Conservation (phyloP, 2,113 vertebrate species). For the Seriola rivoliana region DNA sequence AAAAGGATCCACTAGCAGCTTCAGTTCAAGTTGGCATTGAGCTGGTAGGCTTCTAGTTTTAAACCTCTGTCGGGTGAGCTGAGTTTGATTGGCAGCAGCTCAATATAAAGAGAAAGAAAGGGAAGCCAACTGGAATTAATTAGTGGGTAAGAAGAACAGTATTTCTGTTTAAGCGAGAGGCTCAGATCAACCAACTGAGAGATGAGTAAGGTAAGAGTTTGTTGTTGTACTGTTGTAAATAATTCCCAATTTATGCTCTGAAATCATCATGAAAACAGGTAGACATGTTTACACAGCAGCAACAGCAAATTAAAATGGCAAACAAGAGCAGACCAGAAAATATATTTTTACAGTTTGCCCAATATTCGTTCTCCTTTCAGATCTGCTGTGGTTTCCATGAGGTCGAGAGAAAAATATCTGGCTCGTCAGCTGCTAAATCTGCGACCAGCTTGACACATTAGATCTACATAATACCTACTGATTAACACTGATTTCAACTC, state of each 20-base stretch:
- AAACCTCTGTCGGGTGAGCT: too few relatives aligned
- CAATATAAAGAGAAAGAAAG: background rate
- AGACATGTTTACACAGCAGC: too few relatives aligned
- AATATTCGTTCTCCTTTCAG: background rate
- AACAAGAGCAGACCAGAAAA: too few relatives aligned
- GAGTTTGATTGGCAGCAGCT: background rate
- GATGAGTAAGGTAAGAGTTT: background rate
- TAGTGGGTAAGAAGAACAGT: background rate
- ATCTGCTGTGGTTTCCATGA: slow-evolving; percentile 5
- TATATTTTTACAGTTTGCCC: too few relatives aligned
- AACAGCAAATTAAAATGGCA: too few relatives aligned
- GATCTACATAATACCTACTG: background rate
- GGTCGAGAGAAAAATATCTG: background rate
- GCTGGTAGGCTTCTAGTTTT: too few relatives aligned
- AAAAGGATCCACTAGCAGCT: too few relatives aligned
- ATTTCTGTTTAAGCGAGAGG: background rate
- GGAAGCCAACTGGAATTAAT: background rate
- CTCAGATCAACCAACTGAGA: background rate
- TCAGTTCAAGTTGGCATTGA: too few relatives aligned
- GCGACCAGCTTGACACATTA: background rate
- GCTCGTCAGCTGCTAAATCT: background rate
- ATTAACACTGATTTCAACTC: background rate
- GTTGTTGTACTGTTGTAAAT: background rate
- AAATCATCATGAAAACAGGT: background rate
- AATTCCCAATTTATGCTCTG: background rate